A percentile compares a stretch with the other conserved stretches of the same genome.
These are phyloP conservation scores for Sander lucioperca DNA, from an alignment of 2,113 vertebrate species.

Conservation along the genomic window DNA sequence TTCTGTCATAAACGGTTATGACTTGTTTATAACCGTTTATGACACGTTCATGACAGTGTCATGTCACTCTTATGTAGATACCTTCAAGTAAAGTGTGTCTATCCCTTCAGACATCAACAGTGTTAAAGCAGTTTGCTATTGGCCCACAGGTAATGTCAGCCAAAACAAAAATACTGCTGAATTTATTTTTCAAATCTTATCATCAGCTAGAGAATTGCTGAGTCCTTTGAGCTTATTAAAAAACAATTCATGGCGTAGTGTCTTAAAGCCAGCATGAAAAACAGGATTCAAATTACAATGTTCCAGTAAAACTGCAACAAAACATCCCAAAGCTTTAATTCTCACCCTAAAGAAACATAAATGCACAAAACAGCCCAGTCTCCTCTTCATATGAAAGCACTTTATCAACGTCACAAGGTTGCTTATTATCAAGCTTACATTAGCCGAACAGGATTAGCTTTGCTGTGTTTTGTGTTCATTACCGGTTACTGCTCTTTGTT, in stretches of 20 bases:
- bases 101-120: too few relatives aligned
- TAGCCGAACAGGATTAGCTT: constrained; percentile 16
- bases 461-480: constrained; percentile 7
- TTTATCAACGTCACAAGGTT: neutral
- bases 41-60: too few relatives aligned
- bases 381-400: neutral
- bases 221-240: neutral
- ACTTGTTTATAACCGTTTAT: too few relatives aligned
- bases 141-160: neutral
- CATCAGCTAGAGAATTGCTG: neutral
- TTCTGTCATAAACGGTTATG: too few relatives aligned
- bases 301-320: neutral
- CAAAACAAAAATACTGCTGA: neutral
- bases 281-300: neutral
- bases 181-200: neutral
- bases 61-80: too few relatives aligned
- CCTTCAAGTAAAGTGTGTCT: too few relatives aligned
- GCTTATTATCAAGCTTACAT: constrained; percentile 8
- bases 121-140: neutral
- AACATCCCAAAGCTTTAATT: neutral
- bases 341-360: neutral
- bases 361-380: neutral
- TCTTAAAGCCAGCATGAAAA: neutral
- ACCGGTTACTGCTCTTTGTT: constrained; percentile 17
- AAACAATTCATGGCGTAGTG: neutral